Conservation (phyloP, 2,113 vertebrate species). For the Notarius lentiginosus region DNA sequence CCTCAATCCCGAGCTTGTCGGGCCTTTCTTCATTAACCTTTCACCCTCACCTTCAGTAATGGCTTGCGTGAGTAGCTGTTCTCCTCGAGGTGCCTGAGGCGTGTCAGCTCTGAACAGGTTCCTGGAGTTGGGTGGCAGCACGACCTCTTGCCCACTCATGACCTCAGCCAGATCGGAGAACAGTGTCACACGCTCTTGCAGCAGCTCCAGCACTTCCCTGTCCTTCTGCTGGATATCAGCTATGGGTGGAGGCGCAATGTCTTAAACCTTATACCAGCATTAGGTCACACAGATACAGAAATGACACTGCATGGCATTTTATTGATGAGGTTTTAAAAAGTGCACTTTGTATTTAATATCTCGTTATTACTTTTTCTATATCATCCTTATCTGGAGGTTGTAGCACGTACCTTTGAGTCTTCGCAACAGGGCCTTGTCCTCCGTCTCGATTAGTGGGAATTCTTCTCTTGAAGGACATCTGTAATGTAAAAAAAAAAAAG, state of each 20-base stretch:
- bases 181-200: conserved; percentile 83
- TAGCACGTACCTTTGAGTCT: conserved; percentile 80
- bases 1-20: neutral
- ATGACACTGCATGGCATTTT: neutral
- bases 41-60: conserved; percentile 77
- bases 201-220: conserved; percentile 78
- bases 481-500: conserved; percentile 31
- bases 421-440: conserved; percentile 82
- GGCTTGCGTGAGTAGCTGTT: conserved; percentile 80
- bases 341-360: neutral
- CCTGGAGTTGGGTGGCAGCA: conserved; percentile 66
- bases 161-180: conserved; percentile 83
- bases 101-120: conserved; percentile 82
- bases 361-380: neutral
- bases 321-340: neutral
- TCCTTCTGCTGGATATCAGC: conserved; percentile 86
- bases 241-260: conserved; percentile 52
- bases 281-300: neutral
- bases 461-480: conserved; percentile 86
- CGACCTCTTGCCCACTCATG: conserved; percentile 71
- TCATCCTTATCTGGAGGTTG: neutral
- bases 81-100: conserved; percentile 74
- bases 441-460: conserved; percentile 88
- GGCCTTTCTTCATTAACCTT: neutral
- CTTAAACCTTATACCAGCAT: neutral